Conservation (phyloP, 2,113 vertebrate species). For the Pontoporia blainvillei region DNA sequence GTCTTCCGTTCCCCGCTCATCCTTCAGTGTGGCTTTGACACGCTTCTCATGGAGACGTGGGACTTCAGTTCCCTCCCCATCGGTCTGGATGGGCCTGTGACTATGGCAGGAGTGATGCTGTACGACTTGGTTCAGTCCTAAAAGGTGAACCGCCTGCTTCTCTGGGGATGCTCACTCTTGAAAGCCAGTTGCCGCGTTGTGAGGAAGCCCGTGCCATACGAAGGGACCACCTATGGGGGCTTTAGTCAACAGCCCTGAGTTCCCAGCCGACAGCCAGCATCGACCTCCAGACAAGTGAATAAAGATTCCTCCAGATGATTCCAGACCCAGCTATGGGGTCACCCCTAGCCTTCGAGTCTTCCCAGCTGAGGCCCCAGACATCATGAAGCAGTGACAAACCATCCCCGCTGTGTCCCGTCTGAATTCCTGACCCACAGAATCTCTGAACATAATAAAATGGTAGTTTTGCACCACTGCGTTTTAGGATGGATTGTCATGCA, state of each 20-base stretch:
- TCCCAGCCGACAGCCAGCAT: neutral
- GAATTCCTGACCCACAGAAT: neutral
- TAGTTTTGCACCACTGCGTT: no score
- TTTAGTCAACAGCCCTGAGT: neutral
- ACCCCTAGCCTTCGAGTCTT: neutral
- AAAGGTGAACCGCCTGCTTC: neutral
- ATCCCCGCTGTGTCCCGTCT: neutral
- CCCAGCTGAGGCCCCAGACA: neutral
- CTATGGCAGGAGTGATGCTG: neutral
- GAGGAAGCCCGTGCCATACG: neutral
- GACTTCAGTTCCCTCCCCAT: neutral
- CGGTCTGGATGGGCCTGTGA: neutral
- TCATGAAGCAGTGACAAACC: neutral
- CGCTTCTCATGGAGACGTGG: neutral
- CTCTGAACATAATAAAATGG: neutral
- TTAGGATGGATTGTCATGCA: neutral
- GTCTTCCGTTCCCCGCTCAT: neutral
- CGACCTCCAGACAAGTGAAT: neutral
- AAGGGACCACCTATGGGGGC: neutral
- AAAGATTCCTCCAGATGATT: neutral
- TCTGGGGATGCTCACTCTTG: neutral
- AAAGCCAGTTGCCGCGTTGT: neutral
- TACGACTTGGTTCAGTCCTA: neutral
- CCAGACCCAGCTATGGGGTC: neutral
- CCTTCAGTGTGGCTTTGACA: neutral